These are phyloP conservation scores for Anas bernieri DNA, from an alignment of 2,797 vertebrate species.

Conservation along the genomic window DNA sequence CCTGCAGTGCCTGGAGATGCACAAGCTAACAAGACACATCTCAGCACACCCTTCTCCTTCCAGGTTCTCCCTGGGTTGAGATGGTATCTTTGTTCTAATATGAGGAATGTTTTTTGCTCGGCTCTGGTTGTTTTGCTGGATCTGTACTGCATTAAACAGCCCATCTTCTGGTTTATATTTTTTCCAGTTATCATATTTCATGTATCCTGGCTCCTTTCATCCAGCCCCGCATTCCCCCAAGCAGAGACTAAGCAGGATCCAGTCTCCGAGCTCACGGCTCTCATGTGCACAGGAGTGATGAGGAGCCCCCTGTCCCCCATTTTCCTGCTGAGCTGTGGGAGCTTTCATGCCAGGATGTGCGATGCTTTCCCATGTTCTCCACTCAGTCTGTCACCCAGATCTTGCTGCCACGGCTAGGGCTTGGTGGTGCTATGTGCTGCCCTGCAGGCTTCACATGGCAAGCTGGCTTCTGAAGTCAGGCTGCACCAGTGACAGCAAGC, in stretches of 20 bases:
- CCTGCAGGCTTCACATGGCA: neutral
- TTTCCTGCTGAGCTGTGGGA: neutral
- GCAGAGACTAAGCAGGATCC: conserved; percentile 1
- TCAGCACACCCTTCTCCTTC: neutral
- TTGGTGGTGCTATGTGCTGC: neutral
- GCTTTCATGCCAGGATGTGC: neutral
- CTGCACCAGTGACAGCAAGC: neutral
- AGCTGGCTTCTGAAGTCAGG: neutral
- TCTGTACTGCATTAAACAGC: conserved; percentile 53
- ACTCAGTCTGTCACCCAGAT: neutral
- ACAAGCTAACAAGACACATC: neutral
- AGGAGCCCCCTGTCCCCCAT: neutral
- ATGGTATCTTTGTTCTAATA: neutral
- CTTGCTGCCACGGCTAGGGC: rapidly evolving
- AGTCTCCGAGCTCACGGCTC: neutral
- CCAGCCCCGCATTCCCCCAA: neutral
- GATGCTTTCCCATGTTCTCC: neutral
- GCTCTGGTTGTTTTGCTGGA: conserved; percentile 26
- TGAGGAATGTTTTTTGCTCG: neutral
- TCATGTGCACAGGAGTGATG: neutral
- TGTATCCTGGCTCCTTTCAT: conserved; percentile 52
- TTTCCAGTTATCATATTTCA: conserved; percentile 63
- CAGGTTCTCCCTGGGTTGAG: neutral
- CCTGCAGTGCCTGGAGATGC: rapidly evolving
- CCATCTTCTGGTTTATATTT: conserved; percentile 68